A percentile compares a stretch with the other conserved stretches of the same genome.
phyloP scores from a whole-genome alignment of 2,888 invertebrate species.

The Idaea aversata region DNA sequence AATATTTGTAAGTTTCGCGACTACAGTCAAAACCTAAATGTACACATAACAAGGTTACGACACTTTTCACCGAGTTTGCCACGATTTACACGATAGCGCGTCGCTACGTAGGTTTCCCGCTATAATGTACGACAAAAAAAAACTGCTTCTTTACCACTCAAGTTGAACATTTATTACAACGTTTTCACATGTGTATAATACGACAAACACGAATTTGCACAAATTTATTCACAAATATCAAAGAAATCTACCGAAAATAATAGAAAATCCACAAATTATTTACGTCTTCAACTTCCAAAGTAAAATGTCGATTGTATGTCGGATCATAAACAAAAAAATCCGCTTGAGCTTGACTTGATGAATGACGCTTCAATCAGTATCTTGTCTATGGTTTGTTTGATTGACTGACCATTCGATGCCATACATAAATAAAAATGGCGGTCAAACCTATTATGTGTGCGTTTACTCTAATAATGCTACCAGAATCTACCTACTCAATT shows the following conservation, averaged over 20 bases:
- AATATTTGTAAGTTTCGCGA: slow-evolving; percentile 34
- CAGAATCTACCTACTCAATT: too few species aligned
- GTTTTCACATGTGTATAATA: slow-evolving; percentile 10
- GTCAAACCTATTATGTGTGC: too few species aligned
- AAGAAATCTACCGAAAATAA: not conserved
- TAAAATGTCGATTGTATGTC: slow-evolving; percentile 50
- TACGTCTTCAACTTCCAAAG: slow-evolving; percentile 55
- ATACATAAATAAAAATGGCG: too few species aligned
- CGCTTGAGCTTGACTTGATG: slow-evolving; percentile 31
- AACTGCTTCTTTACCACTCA: slow-evolving; percentile 40
- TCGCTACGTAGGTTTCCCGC: slow-evolving; percentile 76
- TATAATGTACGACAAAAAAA: slow-evolving; percentile 58
- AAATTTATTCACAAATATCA: not conserved
- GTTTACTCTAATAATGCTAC: too few species aligned
- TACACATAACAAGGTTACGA: slow-evolving; percentile 68
- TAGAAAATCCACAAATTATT: slow-evolving; percentile 38
- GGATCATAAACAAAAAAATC: slow-evolving; percentile 69
- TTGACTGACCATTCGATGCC: not conserved
- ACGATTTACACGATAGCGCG: slow-evolving; percentile 67
- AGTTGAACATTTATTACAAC: slow-evolving; percentile 35
- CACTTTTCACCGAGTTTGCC: slow-evolving; percentile 52
- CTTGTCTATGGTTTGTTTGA: not conserved
- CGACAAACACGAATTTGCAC: not conserved
- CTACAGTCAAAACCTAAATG: slow-evolving; percentile 62
- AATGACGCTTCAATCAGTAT: not conserved